Percentiles rank a stretch among this genome's conserved stretches.
Conservation (phyloP, 1,140 invertebrate species). For the Drosophila dunni region DNA sequence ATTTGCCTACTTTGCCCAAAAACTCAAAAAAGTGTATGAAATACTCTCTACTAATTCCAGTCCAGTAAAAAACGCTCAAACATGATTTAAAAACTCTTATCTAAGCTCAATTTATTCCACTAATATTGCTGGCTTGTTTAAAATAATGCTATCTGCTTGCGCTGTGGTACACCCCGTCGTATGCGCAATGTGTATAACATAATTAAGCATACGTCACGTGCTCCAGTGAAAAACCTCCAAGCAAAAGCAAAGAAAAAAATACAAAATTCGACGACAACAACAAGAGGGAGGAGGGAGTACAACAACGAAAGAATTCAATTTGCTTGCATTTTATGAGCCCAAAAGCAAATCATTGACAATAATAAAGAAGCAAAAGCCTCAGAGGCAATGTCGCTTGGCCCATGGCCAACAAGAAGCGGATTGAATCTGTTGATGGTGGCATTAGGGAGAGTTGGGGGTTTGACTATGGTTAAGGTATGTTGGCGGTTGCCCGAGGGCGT, state of each 20-base stretch:
- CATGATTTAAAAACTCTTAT: neutral
- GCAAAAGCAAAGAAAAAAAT: neutral
- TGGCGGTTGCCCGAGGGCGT: neutral
- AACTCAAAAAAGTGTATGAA: too few relatives aligned
- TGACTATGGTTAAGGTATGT: neutral
- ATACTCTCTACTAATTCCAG: neutral
- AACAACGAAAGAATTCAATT: conserved; percentile 71
- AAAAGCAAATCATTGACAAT: conserved; percentile 81
- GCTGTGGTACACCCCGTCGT: conserved; percentile 21
- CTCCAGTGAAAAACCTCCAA: conserved; percentile 4
- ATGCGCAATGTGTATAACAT: conserved; percentile 42
- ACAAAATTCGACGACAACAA: neutral
- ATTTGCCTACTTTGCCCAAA: too few relatives aligned
- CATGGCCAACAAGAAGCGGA: conserved; percentile 22
- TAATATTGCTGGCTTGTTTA: neutral
- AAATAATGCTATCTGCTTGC: neutral
- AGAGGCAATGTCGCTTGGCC: conserved; percentile 22
- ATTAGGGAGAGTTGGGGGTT: neutral
- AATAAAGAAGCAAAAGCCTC: conserved; percentile 56
- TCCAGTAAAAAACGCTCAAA: neutral
- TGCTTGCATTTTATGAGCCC: conserved; percentile 71
- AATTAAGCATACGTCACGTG: conserved; percentile 56
- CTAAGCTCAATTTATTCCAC: too few relatives aligned
- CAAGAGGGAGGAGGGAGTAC: neutral
- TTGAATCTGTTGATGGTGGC: neutral